Base-by-base conservation (phyloP, 2,113 vertebrate genomes). In the Cryptotis parvus region DNA sequence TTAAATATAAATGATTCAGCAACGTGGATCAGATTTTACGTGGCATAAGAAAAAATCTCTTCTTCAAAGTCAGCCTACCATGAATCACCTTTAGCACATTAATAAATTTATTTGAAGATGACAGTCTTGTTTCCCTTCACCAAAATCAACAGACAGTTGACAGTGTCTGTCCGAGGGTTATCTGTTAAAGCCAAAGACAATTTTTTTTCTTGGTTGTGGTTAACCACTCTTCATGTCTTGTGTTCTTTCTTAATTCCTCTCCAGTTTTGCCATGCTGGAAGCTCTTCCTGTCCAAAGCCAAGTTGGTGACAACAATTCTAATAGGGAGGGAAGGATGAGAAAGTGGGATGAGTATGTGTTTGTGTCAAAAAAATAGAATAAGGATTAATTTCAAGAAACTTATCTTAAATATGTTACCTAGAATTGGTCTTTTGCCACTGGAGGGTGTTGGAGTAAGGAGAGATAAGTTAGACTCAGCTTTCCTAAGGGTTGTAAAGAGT, bases 1-100 rank as follows among this genome's bases (percentile, higher is more conserved):
- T 91, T 84, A 96, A 95, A 85, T 89, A 79, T 65, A 94, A 96
- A 92, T 24, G 58, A 87, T 82, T 81, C 63, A 29, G 92, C 85
- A 89, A 87, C 43, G 1, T 26, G 29, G 80, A 37, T 82, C 77
- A 66, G 65, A 94, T 86, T 86, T 90, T 91, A 83, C 35, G 61
- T 18, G 43, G 39, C 15, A 0, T 75, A 85, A 74, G 29, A 65
- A 58, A n/a, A 93, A 89, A 78, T 27, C 22, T 66, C 35, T 79
- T 90, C 41, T 86, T 89, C 45, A 89, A 74, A 77, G 22, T 49
- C 43, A 77, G 15, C 63, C 65, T 75, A 79, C 58, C 39, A 69
- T 68, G 88, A 93, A 94, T 79, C 18, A 16, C 45, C 33, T 88
- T 92, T 66, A 6, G 73, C 10, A 12, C 49, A 43, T 90, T 83